Conservation (phyloP, 2,797 vertebrate species). For the Melanotaenia parkinsoni region DNA sequence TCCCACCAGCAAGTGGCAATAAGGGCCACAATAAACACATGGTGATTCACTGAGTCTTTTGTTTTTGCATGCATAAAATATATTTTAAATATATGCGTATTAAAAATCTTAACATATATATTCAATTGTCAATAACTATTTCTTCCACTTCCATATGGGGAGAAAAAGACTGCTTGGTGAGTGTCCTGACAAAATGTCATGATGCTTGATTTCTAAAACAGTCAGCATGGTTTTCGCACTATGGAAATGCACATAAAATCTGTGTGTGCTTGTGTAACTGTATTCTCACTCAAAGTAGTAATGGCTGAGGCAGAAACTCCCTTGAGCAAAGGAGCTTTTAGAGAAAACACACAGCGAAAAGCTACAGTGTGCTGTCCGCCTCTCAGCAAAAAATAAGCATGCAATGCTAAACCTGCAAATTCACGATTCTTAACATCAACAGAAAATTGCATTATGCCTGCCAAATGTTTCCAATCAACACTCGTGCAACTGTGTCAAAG, state of each 20-base stretch:
- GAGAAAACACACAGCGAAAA: constrained; percentile 28
- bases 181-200: constrained; percentile 37
- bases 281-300: constrained; percentile 56
- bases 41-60: constrained; percentile 28
- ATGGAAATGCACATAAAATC: constrained; percentile 48
- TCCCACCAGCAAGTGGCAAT: constrained; percentile 43
- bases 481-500: constrained; percentile 23
- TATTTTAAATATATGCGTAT: background rate
- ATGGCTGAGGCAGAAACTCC: constrained; percentile 64
- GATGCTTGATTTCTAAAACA: constrained; percentile 30
- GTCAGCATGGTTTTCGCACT: constrained; percentile 55
- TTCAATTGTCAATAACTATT: constrained; percentile 18
- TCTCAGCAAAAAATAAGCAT: constrained; percentile 23
- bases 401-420: constrained; percentile 40
- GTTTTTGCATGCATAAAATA: constrained; percentile 21
- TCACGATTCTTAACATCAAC: constrained; percentile 41
- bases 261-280: constrained; percentile 44
- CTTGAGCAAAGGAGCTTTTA: constrained; percentile 64
- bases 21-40: constrained; percentile 45
- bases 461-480: constrained; percentile 34
- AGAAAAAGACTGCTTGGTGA: constrained; percentile 35
- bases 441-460: constrained; percentile 27
- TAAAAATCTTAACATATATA: constrained; percentile 4
- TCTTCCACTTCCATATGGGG: constrained; percentile 3
- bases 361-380: constrained; percentile 41